Evolutionary conservation across 2,797 vertebrate genomes (phyloP), one percentile per base, ranked within the genome.

Genomic region (Spea hammondii): DNA sequence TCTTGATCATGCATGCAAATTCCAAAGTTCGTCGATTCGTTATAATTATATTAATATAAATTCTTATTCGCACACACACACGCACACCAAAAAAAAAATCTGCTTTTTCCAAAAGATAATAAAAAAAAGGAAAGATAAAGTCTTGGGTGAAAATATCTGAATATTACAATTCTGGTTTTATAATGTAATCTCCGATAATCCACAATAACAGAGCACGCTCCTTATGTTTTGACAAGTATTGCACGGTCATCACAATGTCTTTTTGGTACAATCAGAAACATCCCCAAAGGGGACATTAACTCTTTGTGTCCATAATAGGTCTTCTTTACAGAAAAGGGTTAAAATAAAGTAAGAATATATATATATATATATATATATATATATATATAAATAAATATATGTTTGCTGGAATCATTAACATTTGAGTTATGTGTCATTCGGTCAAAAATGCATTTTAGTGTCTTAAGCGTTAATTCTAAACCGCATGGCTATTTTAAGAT

Each of bases 1-100:
- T 90, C 91, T 91, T 90, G 91, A 93, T 92, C 91, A 90, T 91
- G 91, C 92, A 92, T 92, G 91, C 91, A 92, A 91, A 93, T 92
- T 91, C 90, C 88, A 90, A 89, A 91, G 88, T 91, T 90, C 87
- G 86, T 85, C 89, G 59, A 62, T 62, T 62, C 32, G 14, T 62
- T 90, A 89, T 77, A 64, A 51, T 54, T 62, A 8, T 32, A 69
- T 53, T 68, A 68, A 45, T 62, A 69, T 51, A 68, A 60, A 68
- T 74, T 44, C 55, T 57, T 2, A 2, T 10, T 13, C 14, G n/a
- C 11, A 57, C 8, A 10, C 5, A 57, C 11, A 57, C 5, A 57
- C 11, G 14, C 5, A 32, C 55, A 5, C 11, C 55, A 59, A 59
- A 17, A 62, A 62, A 92, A 89, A 90, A 92, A 88, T 85, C 62